Evolutionary conservation across 2,113 vertebrate species (phyloP).

Genomic region (Bombycilla garrulus): DNA sequence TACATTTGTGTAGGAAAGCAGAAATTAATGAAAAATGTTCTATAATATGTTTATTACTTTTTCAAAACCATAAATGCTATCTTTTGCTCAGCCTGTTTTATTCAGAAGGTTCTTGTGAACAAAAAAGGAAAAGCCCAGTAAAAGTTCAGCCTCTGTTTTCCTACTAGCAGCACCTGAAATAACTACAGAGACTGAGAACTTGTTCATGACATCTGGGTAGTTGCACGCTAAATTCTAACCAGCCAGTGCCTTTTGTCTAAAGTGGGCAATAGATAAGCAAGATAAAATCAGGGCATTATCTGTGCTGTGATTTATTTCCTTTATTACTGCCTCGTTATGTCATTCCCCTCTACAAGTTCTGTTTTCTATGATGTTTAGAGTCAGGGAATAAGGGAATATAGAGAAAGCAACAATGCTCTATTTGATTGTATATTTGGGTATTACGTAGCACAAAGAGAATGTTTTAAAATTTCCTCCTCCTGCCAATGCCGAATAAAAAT

Average conservation of each 20-base stretch:
- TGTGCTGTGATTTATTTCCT: not conserved
- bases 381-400: not conserved
- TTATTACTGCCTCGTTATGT: not conserved
- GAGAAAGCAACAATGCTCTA: not conserved
- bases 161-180: not conserved
- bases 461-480: slow-evolving; percentile 14
- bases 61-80: not conserved
- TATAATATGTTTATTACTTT: not conserved
- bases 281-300: slow-evolving; percentile 3
- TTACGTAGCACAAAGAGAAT: not conserved
- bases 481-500: slow-evolving; percentile 52
- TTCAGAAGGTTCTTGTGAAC: not conserved
- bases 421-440: slow-evolving; percentile 20
- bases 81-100: not conserved
- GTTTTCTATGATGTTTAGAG: not conserved
- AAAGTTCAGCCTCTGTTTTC: not conserved
- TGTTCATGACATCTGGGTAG: not conserved
- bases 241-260: not conserved
- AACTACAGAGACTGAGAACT: not conserved
- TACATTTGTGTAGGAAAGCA: not conserved
- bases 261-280: not conserved
- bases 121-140: not conserved
- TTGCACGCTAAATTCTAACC: not conserved
- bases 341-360: not conserved
- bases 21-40: not conserved